These are phyloP conservation scores for Hemitrygon akajei DNA, from an alignment of 2,797 vertebrate genomes.

Conservation along the genomic window DNA sequence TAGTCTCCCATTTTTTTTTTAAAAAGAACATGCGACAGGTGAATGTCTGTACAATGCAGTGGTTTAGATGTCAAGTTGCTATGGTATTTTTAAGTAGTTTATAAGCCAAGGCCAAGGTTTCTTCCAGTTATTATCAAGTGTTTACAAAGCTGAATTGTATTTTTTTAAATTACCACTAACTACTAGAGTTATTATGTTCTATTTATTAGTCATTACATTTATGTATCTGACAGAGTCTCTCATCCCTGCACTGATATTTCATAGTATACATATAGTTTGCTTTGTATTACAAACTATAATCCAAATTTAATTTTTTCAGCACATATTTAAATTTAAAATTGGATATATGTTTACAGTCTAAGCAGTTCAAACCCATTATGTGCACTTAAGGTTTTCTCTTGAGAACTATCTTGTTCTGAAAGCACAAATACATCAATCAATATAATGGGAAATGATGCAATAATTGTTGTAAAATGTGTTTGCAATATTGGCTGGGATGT, in stretches of 20 bases:
- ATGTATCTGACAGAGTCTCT: neutral
- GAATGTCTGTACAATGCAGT: neutral
- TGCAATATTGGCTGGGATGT: constrained; percentile 18
- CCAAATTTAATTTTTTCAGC: neutral
- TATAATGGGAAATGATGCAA: neutral
- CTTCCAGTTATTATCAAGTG: neutral
- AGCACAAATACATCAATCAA: constrained; percentile 27
- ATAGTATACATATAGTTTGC: neutral
- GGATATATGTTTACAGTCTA: constrained; percentile 20
- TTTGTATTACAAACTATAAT: neutral
- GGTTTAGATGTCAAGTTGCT: neutral
- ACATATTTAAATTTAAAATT: constrained; percentile 25
- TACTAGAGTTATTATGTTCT: neutral
- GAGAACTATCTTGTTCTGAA: constrained; percentile 28
- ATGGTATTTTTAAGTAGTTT: neutral
- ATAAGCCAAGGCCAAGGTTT: neutral
- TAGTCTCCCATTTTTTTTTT: too few species aligned
- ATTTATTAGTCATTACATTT: neutral
- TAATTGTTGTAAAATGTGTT: constrained; percentile 28
- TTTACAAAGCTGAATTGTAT: neutral
- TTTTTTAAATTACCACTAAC: neutral
- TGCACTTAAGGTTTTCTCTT: constrained; percentile 21
- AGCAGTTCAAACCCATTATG: constrained; percentile 23
- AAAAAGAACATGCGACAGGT: neutral
- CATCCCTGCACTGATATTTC: neutral